Evolutionary conservation across 2,797 vertebrate species (phyloP).

Genomic region (Sylvilagus floridanus): DNA sequence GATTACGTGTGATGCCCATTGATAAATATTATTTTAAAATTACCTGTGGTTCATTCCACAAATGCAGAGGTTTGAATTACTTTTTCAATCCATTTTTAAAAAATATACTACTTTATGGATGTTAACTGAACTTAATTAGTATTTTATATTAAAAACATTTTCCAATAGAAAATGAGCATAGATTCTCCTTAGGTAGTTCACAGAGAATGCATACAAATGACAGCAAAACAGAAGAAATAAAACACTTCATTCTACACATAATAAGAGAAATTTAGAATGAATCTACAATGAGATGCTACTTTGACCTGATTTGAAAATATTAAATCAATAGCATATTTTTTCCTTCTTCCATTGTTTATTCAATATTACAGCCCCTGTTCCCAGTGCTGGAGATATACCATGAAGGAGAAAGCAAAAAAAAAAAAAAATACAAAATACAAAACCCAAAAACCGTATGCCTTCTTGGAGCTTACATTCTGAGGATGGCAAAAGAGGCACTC

Average conservation of each 20-base stretch:
- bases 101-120: conserved; percentile 44
- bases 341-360: background rate
- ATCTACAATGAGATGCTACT: background rate
- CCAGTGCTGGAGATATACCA: background rate
- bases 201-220: conserved; percentile 11
- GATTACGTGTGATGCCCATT: background rate
- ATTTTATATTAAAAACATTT: conserved; percentile 52
- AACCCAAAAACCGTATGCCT: background rate
- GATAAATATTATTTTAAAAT: conserved; percentile 58
- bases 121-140: conserved; percentile 55
- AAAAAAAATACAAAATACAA: background rate
- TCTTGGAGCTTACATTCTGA: background rate
- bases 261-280: conserved; percentile 33
- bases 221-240: background rate
- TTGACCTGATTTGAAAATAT: conserved; percentile 10
- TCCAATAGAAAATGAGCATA: conserved; percentile 24
- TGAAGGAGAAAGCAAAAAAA: conserved; percentile 45
- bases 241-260: background rate
- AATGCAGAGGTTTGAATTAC: background rate
- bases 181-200: background rate
- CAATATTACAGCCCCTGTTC: background rate
- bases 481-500: background rate
- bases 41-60: conserved; percentile 39
- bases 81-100: conserved; percentile 36
- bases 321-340: background rate